Evolutionary conservation across 2,888 invertebrate genomes (phyloP).

Genomic region (Ectropis crepuscularia): DNA sequence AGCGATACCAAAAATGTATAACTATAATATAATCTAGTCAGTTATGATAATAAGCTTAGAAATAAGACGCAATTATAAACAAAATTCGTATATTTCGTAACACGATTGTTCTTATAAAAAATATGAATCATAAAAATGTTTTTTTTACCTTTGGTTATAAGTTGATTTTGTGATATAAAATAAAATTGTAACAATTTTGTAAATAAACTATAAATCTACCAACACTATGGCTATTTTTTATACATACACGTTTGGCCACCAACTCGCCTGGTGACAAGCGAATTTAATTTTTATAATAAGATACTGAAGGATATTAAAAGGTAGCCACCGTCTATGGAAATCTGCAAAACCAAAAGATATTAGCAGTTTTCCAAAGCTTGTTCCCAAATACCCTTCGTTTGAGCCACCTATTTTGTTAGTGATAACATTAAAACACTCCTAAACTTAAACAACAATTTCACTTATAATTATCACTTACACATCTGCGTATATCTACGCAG

Average conservation of each 20-base stretch:
- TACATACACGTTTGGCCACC: too few relatives aligned
- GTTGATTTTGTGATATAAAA: slow-evolving; percentile 3
- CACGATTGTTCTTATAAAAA: slow-evolving; percentile 23
- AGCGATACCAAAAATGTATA: neutral
- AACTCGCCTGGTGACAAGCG: too few relatives aligned
- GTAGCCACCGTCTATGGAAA: too few relatives aligned
- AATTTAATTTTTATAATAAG: too few relatives aligned
- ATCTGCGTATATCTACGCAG: too few relatives aligned
- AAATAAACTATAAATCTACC: slow-evolving; percentile 7
- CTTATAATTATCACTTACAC: too few relatives aligned
- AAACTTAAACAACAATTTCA: too few relatives aligned
- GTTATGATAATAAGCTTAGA: slow-evolving; percentile 33
- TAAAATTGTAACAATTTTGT: slow-evolving; percentile 10
- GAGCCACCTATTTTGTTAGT: neutral
- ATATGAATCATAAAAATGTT: slow-evolving; percentile 21
- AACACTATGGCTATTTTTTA: slow-evolving; percentile 4
- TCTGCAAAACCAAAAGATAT: too few relatives aligned
- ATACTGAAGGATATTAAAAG: too few relatives aligned
- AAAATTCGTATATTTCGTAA: slow-evolving; percentile 31
- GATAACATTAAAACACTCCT: slow-evolving; percentile 1
- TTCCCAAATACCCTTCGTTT: too few relatives aligned
- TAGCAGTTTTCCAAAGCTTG: too few relatives aligned
- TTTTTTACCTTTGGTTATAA: slow-evolving; percentile 35
- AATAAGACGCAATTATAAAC: slow-evolving; percentile 24
- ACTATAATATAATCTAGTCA: slow-evolving; percentile 50